phyloP scores from a whole-genome alignment of 2,888 invertebrate genomes.

The Macrosoma leucophasiata region DNA sequence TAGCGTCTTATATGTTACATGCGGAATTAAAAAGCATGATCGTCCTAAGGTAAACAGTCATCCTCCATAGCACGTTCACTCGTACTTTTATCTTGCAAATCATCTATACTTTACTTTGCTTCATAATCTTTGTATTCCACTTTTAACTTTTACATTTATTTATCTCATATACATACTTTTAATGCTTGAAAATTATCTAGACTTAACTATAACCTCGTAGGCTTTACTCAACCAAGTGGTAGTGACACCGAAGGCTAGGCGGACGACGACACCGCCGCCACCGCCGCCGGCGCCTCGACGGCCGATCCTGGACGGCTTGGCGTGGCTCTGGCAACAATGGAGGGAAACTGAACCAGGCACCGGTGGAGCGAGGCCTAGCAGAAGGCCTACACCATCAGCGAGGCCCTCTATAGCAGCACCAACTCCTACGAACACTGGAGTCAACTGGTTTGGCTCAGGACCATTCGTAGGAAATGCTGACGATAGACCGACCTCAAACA shows the following conservation, averaged over 20 bases:
- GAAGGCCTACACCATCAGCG: conserved; percentile 40
- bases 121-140: conserved; percentile 15
- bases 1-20: too few species aligned
- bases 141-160: conserved; percentile 19
- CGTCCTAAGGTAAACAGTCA: conserved; percentile 10
- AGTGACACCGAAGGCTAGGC: conserved; percentile 68
- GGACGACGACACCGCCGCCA: conserved; percentile 55
- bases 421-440: conserved; percentile 48
- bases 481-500: conserved; percentile 52
- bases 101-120: conserved; percentile 10
- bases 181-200: conserved; percentile 31
- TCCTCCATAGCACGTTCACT: conserved; percentile 9
- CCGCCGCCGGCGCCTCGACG: conserved; percentile 54
- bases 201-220: conserved; percentile 63
- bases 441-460: conserved; percentile 68
- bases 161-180: conserved; percentile 25
- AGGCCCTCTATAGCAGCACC: conserved; percentile 40
- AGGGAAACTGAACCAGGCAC: conserved; percentile 67
- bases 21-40: too few species aligned
- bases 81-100: conserved; percentile 11
- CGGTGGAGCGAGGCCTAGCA: conserved; percentile 37
- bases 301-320: conserved; percentile 73
- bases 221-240: conserved; percentile 76
- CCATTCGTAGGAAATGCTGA: conserved; percentile 69
- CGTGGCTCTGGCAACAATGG: conserved; percentile 77